A percentile compares a stretch with the other conserved stretches of the same genome.
These are phyloP conservation scores for Cacoxenus indagator DNA, from an alignment of 2,888 invertebrate genomes.

Conservation along the genomic window DNA sequence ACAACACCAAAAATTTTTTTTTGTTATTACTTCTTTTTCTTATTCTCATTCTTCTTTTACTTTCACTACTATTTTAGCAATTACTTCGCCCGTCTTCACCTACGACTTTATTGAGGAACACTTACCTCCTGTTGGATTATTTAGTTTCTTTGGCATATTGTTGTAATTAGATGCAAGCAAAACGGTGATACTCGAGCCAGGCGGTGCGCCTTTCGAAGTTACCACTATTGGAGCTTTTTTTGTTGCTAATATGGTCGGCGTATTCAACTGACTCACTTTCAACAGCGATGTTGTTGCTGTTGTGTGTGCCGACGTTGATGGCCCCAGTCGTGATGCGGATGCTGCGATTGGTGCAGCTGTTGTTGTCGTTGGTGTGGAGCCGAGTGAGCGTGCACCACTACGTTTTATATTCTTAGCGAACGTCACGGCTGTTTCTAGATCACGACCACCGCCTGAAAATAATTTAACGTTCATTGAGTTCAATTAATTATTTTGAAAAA, in stretches of 20 bases:
- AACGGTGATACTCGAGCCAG: no score
- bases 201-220: no score
- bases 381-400: constrained; percentile 61
- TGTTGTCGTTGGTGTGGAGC: constrained; percentile 69
- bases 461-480: no score
- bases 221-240: constrained; percentile 7
- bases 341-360: constrained; percentile 32
- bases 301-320: constrained; percentile 33
- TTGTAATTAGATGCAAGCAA: constrained; percentile 35
- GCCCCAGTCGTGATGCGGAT: constrained; percentile 69
- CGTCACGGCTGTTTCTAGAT: constrained; percentile 84
- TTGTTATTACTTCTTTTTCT: background rate
- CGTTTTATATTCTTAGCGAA: constrained; percentile 72
- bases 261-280: constrained; percentile 20
- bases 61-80: background rate
- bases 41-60: background rate
- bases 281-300: constrained; percentile 31
- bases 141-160: constrained; percentile 54
- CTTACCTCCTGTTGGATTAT: constrained; percentile 42
- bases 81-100: no score
- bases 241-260: background rate
- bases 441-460: constrained; percentile 84
- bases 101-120: constrained; percentile 20
- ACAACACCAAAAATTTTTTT: no score
- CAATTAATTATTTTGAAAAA: background rate